Conservation (phyloP, 2,797 vertebrate species). For the Furcifer pardalis region DNA sequence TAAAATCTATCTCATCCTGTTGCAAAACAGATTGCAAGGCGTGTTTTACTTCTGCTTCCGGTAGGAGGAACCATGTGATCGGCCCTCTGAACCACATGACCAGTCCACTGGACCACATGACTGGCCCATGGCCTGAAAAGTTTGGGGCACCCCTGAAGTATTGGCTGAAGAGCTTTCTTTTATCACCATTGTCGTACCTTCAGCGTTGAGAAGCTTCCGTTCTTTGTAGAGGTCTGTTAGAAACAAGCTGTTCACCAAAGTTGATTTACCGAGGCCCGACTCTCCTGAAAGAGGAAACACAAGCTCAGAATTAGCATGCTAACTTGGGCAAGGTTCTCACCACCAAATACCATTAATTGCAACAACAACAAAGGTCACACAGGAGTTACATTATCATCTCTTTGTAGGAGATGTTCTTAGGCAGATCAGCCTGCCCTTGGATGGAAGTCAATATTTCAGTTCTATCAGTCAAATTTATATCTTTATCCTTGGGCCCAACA, state of each 20-base stretch:
- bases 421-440: conserved; percentile 39
- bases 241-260: conserved; percentile 97
- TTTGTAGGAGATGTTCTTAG: conserved; percentile 38
- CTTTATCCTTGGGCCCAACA: not conserved
- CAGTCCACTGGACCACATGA: too few relatives aligned
- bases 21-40: too few relatives aligned
- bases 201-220: conserved; percentile 94
- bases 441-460: not conserved
- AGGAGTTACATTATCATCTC: conserved; percentile 17
- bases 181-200: conserved; percentile 78
- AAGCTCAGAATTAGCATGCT: conserved; percentile 58
- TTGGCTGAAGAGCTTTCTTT: not conserved
- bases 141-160: too few relatives aligned
- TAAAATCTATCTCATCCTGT: too few relatives aligned
- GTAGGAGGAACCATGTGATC: too few relatives aligned
- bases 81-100: too few relatives aligned
- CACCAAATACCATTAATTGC: conserved; percentile 28
- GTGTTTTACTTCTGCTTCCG: too few relatives aligned
- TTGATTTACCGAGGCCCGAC: conserved; percentile 97
- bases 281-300: conserved; percentile 76
- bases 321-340: conserved; percentile 48
- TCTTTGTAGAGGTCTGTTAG: conserved; percentile 98
- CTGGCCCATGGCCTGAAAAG: too few relatives aligned
- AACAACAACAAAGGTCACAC: conserved; percentile 44
- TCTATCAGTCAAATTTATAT: not conserved